phyloP scores from a whole-genome alignment of 1,140 invertebrate genomes.

The Drosophila kohkoa region DNA sequence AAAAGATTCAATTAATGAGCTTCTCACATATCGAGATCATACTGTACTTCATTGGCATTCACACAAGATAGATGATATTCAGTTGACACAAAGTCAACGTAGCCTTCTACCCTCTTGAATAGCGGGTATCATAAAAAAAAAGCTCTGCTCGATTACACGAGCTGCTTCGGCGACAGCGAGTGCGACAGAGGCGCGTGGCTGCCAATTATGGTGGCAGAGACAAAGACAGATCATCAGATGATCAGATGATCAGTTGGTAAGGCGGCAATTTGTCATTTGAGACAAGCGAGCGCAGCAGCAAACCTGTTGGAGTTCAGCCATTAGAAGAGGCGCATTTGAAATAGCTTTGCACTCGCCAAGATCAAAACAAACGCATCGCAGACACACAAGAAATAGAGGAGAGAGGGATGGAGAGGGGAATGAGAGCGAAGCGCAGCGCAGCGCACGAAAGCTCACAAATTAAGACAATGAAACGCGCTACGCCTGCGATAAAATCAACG shows the following conservation, averaged over 20 bases:
- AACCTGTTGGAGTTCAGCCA: constrained; percentile 45
- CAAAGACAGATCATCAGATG: constrained; percentile 40
- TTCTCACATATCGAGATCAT: no score
- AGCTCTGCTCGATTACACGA: constrained; percentile 38
- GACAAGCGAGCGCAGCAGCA: constrained; percentile 38
- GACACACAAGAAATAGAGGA: neutral
- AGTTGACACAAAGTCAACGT: no score
- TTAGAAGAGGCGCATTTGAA: constrained; percentile 44
- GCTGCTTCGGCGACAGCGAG: constrained; percentile 6
- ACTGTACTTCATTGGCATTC: no score
- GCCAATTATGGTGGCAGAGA: constrained; percentile 65
- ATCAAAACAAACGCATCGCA: constrained; percentile 27
- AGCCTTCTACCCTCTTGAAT: no score
- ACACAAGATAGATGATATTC: no score
- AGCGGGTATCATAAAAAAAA: constrained; percentile 29
- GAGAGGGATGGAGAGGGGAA: neutral
- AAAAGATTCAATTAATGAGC: no score
- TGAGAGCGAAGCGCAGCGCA: neutral
- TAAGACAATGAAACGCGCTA: constrained; percentile 79
- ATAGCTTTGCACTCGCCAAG: constrained; percentile 28
- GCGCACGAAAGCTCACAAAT: constrained; percentile 57
- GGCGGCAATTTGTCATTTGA: constrained; percentile 54
- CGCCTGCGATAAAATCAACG: constrained; percentile 72
- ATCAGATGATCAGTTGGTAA: constrained; percentile 47
- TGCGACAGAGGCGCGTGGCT: constrained; percentile 59